These are phyloP conservation scores for Oreocharis arfaki DNA, from an alignment of 2,113 vertebrate genomes.

Conservation along the genomic window DNA sequence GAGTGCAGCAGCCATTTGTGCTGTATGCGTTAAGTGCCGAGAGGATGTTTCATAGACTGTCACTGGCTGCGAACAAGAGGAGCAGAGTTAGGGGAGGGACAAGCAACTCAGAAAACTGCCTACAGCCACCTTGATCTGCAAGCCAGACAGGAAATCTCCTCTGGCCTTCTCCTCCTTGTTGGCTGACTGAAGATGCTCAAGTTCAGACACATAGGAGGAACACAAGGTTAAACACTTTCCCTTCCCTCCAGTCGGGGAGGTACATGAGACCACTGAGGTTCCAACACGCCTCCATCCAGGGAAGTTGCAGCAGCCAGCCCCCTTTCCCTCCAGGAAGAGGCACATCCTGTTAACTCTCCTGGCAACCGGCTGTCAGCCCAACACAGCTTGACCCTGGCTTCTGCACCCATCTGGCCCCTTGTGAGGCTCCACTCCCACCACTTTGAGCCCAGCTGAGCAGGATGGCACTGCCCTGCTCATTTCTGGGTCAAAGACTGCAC, in stretches of 20 bases:
- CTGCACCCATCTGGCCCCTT: accelerated
- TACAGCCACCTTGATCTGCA: neutral
- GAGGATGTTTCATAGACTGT: neutral
- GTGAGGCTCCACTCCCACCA: neutral
- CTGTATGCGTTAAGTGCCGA: neutral
- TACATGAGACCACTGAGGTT: neutral
- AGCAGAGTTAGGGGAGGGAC: neutral
- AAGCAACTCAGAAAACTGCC: neutral
- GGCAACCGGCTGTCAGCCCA: neutral
- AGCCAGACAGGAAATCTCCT: neutral
- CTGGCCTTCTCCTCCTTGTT: neutral
- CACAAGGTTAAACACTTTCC: neutral
- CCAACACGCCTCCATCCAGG: neutral
- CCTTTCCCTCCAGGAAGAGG: neutral
- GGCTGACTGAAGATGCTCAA: neutral
- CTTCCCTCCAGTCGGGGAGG: neutral
- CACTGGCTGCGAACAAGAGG: neutral
- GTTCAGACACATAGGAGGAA: neutral
- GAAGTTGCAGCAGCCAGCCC: neutral
- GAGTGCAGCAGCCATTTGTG: neutral
- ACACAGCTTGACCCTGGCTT: accelerated
- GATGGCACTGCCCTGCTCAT: neutral
- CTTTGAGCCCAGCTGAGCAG: neutral
- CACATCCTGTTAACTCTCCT: neutral
- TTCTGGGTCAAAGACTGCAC: neutral